Conservation (phyloP, 1,140 invertebrate species). For the Camponotus pennsylvanicus region DNA sequence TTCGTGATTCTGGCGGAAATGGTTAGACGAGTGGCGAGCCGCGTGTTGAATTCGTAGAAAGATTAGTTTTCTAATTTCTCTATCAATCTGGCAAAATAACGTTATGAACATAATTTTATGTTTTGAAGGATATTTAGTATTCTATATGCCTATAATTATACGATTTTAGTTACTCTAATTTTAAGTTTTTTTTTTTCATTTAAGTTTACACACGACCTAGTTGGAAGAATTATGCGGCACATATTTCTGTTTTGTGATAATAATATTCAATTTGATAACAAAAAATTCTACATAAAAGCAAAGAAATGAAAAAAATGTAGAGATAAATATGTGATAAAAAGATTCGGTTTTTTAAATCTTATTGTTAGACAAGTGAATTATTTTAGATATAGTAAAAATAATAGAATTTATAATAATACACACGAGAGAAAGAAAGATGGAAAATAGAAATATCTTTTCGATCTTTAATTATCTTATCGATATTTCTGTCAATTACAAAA, state of each 20-base stretch:
- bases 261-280: neutral
- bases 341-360: no score
- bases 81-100: conserved; percentile 25
- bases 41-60: conserved; percentile 18
- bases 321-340: neutral
- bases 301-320: neutral
- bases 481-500: neutral
- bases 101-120: neutral
- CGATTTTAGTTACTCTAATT: neutral
- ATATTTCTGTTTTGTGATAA: neutral
- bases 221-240: neutral
- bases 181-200: neutral
- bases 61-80: conserved; percentile 50
- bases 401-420: conserved; percentile 13
- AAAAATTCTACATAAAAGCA: neutral
- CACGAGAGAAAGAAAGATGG: no score
- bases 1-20: conserved; percentile 2
- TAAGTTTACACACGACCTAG: neutral
- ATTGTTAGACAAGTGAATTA: neutral
- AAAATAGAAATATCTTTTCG: neutral
- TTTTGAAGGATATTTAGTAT: neutral
- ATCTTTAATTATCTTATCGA: neutral
- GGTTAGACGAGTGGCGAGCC: neutral
- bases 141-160: neutral
- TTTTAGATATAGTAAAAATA: neutral